These are phyloP conservation scores for Drosophila eugracilis DNA, from an alignment of 1,140 invertebrate species.

Conservation along the genomic window DNA sequence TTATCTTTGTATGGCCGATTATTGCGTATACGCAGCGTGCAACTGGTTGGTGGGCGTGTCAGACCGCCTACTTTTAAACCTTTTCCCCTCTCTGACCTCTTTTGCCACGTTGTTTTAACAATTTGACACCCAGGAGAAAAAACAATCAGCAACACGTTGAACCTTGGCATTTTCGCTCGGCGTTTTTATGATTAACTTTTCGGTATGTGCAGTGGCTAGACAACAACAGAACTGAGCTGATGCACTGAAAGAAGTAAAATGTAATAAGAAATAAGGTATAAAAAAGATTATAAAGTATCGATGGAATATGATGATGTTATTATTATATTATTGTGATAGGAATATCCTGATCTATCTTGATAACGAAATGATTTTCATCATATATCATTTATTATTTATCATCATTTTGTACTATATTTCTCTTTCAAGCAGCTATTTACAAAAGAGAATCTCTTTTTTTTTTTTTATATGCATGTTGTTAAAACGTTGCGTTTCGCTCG, in stretches of 20 bases:
- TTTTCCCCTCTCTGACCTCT: not conserved
- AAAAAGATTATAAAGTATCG: no score
- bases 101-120: slow-evolving; percentile 4
- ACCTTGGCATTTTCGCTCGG: slow-evolving; percentile 62
- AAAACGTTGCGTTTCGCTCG: slow-evolving; percentile 6
- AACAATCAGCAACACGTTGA: slow-evolving; percentile 74
- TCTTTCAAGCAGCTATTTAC: no score
- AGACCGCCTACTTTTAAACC: not conserved
- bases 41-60: slow-evolving; percentile 46
- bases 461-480: not conserved
- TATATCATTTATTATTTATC: not conserved
- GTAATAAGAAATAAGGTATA: no score
- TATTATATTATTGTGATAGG: not conserved
- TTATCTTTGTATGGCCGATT: not conserved
- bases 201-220: slow-evolving; percentile 13
- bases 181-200: slow-evolving; percentile 66
- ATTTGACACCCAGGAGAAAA: slow-evolving; percentile 28
- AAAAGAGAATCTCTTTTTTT: not conserved
- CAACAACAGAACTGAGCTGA: not conserved
- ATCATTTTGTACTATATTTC: not conserved
- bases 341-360: no score
- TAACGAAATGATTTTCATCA: not conserved
- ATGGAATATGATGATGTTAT: no score
- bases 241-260: no score
- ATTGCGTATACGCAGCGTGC: slow-evolving; percentile 64